phyloP scores from a whole-genome alignment of 2,113 vertebrate genomes.

The Electrona antarctica region DNA sequence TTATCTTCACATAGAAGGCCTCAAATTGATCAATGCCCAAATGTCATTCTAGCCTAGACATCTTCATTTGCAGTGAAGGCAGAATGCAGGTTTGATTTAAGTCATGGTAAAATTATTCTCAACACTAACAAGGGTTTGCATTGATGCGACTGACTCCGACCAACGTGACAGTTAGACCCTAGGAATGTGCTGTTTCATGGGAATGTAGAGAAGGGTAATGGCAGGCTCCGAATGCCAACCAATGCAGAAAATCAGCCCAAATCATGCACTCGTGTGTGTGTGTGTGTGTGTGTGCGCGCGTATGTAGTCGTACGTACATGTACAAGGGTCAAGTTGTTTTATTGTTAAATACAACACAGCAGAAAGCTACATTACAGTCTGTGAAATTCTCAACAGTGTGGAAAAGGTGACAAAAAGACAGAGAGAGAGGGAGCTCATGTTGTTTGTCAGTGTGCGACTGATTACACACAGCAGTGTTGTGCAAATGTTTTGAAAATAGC shows the following conservation, averaged over 20 bases:
- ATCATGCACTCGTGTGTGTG: constrained; percentile 1
- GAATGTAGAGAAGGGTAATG: constrained; percentile 13
- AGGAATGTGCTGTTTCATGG: constrained; percentile 62
- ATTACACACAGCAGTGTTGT: too few relatives aligned
- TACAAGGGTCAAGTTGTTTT: too few relatives aligned
- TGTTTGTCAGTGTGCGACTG: too few relatives aligned
- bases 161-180: constrained; percentile 40
- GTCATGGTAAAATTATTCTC: constrained; percentile 13
- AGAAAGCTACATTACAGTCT: too few relatives aligned
- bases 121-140: constrained; percentile 34
- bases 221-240: constrained; percentile 13
- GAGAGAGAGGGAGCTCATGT: too few relatives aligned
- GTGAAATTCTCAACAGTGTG: too few relatives aligned
- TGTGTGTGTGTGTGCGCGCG: constrained; percentile 14
- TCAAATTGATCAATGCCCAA: too few relatives aligned
- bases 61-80: not conserved
- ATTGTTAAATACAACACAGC: too few relatives aligned
- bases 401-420: too few relatives aligned
- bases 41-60: not conserved
- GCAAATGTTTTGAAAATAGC: too few relatives aligned
- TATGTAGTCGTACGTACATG: not conserved
- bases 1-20: too few relatives aligned
- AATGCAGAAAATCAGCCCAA: constrained; percentile 39
- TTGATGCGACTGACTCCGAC: constrained; percentile 35
- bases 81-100: constrained; percentile 22